Evolutionary conservation across 1,140 invertebrate genomes (phyloP).

Genomic region (Leptonema lineaticorne): DNA sequence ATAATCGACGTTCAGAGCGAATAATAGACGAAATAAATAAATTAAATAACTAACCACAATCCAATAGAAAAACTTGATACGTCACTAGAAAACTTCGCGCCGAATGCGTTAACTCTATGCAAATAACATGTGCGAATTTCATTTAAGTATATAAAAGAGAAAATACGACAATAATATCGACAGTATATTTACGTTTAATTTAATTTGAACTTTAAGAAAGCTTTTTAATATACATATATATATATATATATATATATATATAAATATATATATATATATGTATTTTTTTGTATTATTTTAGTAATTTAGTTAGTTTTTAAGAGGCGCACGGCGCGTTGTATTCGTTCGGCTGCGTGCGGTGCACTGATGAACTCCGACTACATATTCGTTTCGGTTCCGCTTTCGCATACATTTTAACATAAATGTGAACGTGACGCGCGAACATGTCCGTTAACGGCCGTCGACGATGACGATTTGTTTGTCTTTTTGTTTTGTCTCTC

Average conservation of each 20-base stretch:
- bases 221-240: no score
- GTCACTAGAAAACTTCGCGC: constrained; percentile 1
- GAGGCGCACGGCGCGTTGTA: neutral
- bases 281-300: no score
- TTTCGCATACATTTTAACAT: neutral
- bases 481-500: neutral
- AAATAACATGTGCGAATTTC: no score
- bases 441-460: neutral
- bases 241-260: no score
- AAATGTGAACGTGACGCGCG: neutral
- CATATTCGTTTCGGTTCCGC: no score
- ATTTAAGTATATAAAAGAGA: no score
- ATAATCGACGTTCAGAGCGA: no score
- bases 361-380: constrained; percentile 4
- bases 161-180: neutral
- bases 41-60: neutral
- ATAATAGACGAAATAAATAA: no score
- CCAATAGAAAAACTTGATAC: constrained; percentile 1
- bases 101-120: neutral
- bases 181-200: no score
- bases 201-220: no score
- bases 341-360: neutral
- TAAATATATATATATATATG: no score
- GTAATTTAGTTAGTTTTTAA: no score
- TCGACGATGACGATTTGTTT: neutral